Evolutionary conservation across 2,888 invertebrate genomes (phyloP).

Genomic region (Nasonia oneida): DNA sequence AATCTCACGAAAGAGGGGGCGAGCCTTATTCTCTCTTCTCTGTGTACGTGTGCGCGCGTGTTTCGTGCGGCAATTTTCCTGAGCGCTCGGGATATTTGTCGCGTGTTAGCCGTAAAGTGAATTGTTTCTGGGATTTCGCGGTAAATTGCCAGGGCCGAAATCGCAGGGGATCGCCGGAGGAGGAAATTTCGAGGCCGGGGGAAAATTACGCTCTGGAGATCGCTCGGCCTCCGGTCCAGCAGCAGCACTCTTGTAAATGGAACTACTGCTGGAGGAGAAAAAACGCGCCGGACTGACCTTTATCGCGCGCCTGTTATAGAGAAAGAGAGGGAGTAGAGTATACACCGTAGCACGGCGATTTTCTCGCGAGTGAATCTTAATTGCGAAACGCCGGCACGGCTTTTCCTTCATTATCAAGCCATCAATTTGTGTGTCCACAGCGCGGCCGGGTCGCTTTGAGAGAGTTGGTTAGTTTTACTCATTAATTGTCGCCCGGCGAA

Average conservation of each 20-base stretch:
- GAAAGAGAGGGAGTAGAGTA: not conserved
- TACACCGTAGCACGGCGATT: not conserved
- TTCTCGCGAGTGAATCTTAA: slow-evolving; percentile 1
- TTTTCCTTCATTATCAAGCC: slow-evolving; percentile 37
- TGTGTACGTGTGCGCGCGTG: slow-evolving; percentile 35
- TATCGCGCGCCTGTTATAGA: not conserved
- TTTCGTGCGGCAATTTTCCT: slow-evolving; percentile 69
- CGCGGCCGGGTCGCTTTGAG: not conserved
- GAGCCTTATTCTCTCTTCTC: slow-evolving; percentile 38
- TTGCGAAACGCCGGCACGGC: not conserved
- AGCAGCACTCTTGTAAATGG: slow-evolving; percentile 64
- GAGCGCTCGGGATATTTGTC: slow-evolving; percentile 71
- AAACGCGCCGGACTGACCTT: slow-evolving; percentile 42
- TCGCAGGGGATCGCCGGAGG: slow-evolving; percentile 61
- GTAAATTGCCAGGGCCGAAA: slow-evolving; percentile 68
- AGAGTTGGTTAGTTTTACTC: not conserved
- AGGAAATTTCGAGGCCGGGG: slow-evolving; percentile 50
- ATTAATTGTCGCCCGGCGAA: slow-evolving; percentile 44
- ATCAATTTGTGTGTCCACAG: slow-evolving; percentile 37
- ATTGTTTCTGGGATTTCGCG: slow-evolving; percentile 74
- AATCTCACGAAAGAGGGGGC: slow-evolving; percentile 71
- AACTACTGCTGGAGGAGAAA: slow-evolving; percentile 58
- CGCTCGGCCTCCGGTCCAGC: slow-evolving; percentile 8
- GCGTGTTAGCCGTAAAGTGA: slow-evolving; percentile 72
- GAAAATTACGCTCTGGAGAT: slow-evolving; percentile 65